A percentile compares a stretch with the other conserved stretches of the same genome.
Conservation (phyloP, 2,888 invertebrate species). For the Bugulina stolonifera region DNA sequence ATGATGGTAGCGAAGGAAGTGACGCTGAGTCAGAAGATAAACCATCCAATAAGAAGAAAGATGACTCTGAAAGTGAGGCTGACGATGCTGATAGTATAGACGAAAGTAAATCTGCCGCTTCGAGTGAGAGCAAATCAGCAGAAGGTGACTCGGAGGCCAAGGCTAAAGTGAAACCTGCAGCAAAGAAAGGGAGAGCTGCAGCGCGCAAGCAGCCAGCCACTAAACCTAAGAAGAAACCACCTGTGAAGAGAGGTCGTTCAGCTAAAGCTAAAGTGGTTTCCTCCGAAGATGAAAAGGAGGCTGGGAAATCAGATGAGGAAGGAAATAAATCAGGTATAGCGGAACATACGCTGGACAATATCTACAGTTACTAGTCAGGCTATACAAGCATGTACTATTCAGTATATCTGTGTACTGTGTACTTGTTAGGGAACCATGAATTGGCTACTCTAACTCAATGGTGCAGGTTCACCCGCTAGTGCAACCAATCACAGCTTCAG, state of each 20-base stretch:
- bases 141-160: neutral
- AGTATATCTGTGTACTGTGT: too few species aligned
- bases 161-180: neutral
- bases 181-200: neutral
- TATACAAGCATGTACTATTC: too few species aligned
- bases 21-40: neutral
- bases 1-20: neutral
- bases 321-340: too few species aligned
- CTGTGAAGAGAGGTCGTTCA: neutral
- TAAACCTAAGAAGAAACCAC: neutral
- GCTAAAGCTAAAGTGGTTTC: neutral
- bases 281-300: neutral
- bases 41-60: neutral
- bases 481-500: too few species aligned
- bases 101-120: neutral
- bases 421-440: too few species aligned
- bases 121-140: neutral
- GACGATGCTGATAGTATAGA: too few species aligned
- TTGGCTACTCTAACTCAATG: too few species aligned
- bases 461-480: too few species aligned
- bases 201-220: neutral
- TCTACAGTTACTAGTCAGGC: too few species aligned
- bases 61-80: neutral
- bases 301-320: conserved; percentile 14
- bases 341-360: too few species aligned